Conservation (phyloP, 2,888 invertebrate genomes). For the Platycnemis pennipes region DNA sequence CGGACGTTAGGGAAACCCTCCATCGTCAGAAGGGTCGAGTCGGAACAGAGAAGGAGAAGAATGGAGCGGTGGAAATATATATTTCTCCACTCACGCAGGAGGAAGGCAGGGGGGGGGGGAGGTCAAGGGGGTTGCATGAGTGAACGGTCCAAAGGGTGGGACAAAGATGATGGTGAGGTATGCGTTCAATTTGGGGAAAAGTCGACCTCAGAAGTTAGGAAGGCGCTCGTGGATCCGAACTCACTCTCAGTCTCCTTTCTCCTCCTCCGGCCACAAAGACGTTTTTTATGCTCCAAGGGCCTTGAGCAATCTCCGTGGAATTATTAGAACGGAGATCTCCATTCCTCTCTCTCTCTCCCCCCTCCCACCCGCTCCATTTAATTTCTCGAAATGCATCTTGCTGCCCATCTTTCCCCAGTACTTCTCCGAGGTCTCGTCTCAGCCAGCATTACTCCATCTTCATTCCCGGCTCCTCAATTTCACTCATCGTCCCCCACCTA, state of each 20-base stretch:
- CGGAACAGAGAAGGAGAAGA: neutral
- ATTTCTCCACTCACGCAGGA: neutral
- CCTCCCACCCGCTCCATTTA: neutral
- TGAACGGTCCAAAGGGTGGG: neutral
- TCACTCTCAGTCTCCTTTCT: neutral
- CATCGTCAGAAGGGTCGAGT: neutral
- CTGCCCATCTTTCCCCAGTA: neutral
- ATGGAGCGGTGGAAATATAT: neutral
- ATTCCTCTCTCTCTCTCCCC: neutral
- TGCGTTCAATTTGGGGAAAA: constrained; percentile 58
- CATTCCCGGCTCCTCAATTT: neutral
- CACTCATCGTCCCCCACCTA: neutral
- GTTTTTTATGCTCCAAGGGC: neutral
- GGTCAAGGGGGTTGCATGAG: neutral
- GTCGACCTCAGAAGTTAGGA: neutral
- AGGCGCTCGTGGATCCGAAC: neutral
- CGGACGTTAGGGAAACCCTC: neutral
- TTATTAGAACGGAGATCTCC: constrained; percentile 23
- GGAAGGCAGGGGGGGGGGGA: neutral
- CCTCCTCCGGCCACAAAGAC: neutral
- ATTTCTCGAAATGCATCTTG: neutral
- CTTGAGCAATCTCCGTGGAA: constrained; percentile 18
- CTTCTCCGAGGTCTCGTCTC: neutral
- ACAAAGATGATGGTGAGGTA: constrained; percentile 28
- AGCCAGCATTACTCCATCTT: neutral